Percentiles rank a stretch among this genome's conserved stretches.
Conservation (phyloP, 2,888 invertebrate species). For the Andrena minutula region DNA sequence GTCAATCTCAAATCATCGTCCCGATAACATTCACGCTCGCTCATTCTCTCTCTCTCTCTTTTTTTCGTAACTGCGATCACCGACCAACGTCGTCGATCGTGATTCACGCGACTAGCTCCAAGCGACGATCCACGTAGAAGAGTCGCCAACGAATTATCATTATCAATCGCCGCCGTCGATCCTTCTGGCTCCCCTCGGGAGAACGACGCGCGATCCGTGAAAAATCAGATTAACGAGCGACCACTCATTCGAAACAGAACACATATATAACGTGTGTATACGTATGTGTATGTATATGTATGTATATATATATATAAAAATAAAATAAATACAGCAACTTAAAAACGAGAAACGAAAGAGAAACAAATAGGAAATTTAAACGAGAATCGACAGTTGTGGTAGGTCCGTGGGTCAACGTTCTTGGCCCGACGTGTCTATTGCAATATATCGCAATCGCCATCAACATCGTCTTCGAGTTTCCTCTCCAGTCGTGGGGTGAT, state of each 20-base stretch:
- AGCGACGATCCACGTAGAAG: constrained; percentile 50
- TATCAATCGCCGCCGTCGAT: constrained; percentile 40
- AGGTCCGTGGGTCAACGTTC: constrained; percentile 43
- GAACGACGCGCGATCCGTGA: constrained; percentile 32
- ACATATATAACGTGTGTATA: constrained; percentile 13
- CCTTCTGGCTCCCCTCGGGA: constrained; percentile 28
- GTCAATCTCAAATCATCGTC: constrained; percentile 33
- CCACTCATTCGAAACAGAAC: constrained; percentile 45
- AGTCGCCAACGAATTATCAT: constrained; percentile 34
- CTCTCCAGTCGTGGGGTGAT: not conserved
- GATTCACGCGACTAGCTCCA: constrained; percentile 71
- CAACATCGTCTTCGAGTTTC: not conserved
- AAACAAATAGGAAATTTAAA: constrained; percentile 54
- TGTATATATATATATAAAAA: constrained; percentile 65
- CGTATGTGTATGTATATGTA: constrained; percentile 12
- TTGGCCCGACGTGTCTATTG: not conserved
- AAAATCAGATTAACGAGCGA: constrained; percentile 45
- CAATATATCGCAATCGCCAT: constrained; percentile 10
- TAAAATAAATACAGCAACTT: constrained; percentile 80
- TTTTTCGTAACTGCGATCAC: constrained; percentile 24
- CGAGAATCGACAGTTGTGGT: constrained; percentile 41
- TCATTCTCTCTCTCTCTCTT: constrained; percentile 9
- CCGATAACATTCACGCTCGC: constrained; percentile 46
- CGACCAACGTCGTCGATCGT: constrained; percentile 22
- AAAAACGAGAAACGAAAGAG: constrained; percentile 62